Percentiles rank a stretch among this genome's conserved stretches.
phyloP scores from a whole-genome alignment of 2,113 vertebrate genomes.

The Hyaena hyaena region DNA sequence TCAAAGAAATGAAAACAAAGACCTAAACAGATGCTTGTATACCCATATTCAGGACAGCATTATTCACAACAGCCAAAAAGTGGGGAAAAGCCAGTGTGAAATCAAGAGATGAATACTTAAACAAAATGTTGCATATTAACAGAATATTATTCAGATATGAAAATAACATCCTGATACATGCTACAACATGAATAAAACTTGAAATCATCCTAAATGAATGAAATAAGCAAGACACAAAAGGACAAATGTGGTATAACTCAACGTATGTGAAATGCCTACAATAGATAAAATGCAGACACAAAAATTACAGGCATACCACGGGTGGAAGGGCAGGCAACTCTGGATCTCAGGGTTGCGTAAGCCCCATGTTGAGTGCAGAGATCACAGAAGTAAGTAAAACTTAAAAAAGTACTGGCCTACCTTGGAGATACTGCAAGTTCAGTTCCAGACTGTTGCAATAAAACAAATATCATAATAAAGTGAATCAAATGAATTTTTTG shows the following conservation, averaged over 20 bases:
- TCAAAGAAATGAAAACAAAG: not conserved
- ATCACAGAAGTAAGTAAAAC: not conserved
- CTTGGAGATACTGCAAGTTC: not conserved
- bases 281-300: not conserved
- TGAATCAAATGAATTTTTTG: not conserved
- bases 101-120: not conserved
- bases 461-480: not conserved
- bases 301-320: not conserved
- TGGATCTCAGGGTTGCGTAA: not conserved
- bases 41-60: not conserved
- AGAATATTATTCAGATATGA: not conserved
- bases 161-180: not conserved
- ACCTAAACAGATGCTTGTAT: not conserved
- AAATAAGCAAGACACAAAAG: constrained; percentile 16
- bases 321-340: not conserved
- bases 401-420: not conserved
- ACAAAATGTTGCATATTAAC: not conserved
- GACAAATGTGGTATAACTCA: not conserved
- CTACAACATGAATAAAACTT: not conserved
- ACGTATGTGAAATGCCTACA: not conserved
- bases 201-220: constrained; percentile 12
- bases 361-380: not conserved
- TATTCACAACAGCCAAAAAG: not conserved
- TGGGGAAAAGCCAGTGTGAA: not conserved
- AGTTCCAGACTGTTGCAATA: not conserved